These are phyloP conservation scores for Podarcis raffonei DNA, from an alignment of 2,113 vertebrate species.

Conservation along the genomic window DNA sequence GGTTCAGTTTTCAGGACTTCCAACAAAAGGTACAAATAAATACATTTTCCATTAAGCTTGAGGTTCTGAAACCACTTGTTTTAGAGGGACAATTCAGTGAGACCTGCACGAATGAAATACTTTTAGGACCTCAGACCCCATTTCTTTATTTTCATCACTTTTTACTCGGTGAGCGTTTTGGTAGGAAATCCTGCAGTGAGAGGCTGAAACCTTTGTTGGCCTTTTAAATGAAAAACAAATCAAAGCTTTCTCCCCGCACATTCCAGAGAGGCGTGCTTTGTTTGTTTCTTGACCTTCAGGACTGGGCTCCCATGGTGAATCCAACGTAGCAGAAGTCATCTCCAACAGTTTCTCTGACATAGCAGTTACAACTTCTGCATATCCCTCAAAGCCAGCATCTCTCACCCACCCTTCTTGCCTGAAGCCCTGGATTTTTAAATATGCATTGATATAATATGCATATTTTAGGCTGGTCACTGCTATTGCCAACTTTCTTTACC, in stretches of 20 bases:
- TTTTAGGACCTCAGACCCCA: conserved; percentile 3
- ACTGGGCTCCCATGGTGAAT: conserved; percentile 6
- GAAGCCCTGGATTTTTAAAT: background rate
- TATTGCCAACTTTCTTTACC: background rate
- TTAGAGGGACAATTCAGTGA: background rate
- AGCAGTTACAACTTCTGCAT: background rate
- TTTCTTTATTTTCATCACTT: conserved; percentile 44
- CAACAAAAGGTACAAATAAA: background rate
- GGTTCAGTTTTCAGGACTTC: no score
- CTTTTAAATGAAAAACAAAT: conserved; percentile 14
- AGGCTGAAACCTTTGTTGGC: background rate
- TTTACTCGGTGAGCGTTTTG: background rate
- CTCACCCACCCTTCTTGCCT: background rate
- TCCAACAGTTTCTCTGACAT: conserved; percentile 16
- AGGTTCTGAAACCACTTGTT: background rate
- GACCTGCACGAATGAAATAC: background rate
- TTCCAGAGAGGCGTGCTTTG: background rate
- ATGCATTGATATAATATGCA: background rate
- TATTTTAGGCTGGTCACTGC: background rate
- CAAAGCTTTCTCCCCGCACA: conserved; percentile 23
- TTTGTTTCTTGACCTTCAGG: background rate
- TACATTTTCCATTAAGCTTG: no score
- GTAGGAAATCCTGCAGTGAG: conserved; percentile 1
- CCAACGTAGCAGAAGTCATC: conserved; percentile 29
- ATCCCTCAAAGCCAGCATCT: conserved; percentile 17